Evolutionary conservation across 2,888 invertebrate genomes (phyloP), one percentile per base, ranked within the genome.

Genomic region (Gerris lacustris): DNA sequence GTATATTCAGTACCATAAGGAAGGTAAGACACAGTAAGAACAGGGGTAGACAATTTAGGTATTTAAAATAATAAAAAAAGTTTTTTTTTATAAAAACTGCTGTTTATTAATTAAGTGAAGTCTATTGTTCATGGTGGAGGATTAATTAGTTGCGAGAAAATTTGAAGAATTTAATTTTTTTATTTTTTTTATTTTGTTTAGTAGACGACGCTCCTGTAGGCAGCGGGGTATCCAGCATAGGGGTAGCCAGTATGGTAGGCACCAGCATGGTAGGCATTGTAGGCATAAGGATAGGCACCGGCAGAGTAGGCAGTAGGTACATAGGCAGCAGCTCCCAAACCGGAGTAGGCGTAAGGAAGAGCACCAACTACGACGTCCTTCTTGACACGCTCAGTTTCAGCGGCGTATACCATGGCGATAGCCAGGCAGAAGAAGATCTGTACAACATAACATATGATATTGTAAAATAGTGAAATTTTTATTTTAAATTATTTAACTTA

Each of bases 291-390:
- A 18, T 64, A 64, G 55, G 18, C 55, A 55, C 9, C 15, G 43
- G 55, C 55, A 15, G 55, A 55, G 55, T n/a, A 17, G 31, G 70
- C 45, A 31, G 62, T 44, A 18, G 67, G 44, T 44, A 63, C 18
- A 63, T 69, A 69, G 66, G 64, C 67, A 11, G 44, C 69, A 55
- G 68, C 47, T 69, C 55, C 72, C 67, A 45, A n/a, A 67, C 18
- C 45, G 43, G 73, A 68, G 72, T 72, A 73, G 55, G 69, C 72
- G 68, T 72, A 73, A 45, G 74, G 73, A 31, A 31, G 31, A 31
- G 31, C 31, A 6, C 72, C 74, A 18, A 73, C 67, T 64, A 74
- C 71, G 63, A 73, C 72, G 44, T 73, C 69, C 69, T 72, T 73
- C 71, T 72, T 72, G 6, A 45, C 69, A 15, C 70, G 44, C 63